Base-by-base conservation (phyloP, 53 echinoderm and acorn worm genomes). In the Arbacia lixula region DNA sequence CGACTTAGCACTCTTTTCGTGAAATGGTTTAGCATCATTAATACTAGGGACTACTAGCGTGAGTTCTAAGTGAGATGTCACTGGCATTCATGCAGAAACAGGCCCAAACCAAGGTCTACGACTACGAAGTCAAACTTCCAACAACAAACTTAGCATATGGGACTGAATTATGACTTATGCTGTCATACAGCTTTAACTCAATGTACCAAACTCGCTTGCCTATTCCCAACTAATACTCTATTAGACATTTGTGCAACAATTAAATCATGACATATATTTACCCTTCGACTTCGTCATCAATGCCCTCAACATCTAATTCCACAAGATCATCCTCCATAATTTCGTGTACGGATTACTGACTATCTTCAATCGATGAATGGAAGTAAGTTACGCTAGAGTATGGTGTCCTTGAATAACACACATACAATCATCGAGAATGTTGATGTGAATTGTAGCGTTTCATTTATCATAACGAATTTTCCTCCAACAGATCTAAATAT, bases 251-350 rank as follows among this genome's bases (percentile, higher is more conserved):
- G 2, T 39, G 12, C 26, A 1, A 2, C 17, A 14, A 25, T 63
- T 10, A 16, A 43, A 14, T 17, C 20, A 17, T 22, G 12, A 9
- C 28, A 11, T 66, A 46, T 41, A 28, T 9, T 24, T 42, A 43
- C 28, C 46, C 71, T 29, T 46, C 27, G 41, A 24, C 71, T 29
- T 46, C 27, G 41, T 71, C 71, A 46, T 71, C 71, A 3, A 71
- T 16, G 40, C 71, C 71, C 42, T 71, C 71, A 43, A 71, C 71
- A 71, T 71, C 71, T 42, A 71, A 28, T 28, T 71, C 71, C 12
- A 43, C 19, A 8, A 40, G 40, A 2, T 71, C 71, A 25, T 16
- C 34, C 41, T 66, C 66, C 66, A 66, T 66, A 5, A 21, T 36
- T 66, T 16, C 30, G 5, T 32, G 12, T 62, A 17, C 14, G 16